Base-by-base conservation (phyloP, 2,888 invertebrate species). In the Melolontha melolontha region DNA sequence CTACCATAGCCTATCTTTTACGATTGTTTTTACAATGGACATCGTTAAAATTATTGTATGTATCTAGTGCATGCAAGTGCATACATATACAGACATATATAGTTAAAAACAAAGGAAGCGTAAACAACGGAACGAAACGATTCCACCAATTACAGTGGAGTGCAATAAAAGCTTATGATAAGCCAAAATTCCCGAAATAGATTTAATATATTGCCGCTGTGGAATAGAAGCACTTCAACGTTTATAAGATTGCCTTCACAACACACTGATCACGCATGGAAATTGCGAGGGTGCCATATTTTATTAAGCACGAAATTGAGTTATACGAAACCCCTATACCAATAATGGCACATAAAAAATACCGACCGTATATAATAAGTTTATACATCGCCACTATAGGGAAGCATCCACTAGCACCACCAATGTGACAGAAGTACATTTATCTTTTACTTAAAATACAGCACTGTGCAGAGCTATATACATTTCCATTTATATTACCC, bases 301-400 rank as follows among this genome's bases (percentile, higher is more conserved):
- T 72, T 72, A 71, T 71, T 72, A 72, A 70, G 68, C 62, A 52
- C 66, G 66, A 71, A 71, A 70, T 66, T 71, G 68, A 70, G 64
- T 71, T 71, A 72, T 54, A 57, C 50, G 55, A 66, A 59, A 67
- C 66, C 65, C 68, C 63, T 55, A 55, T 55, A 40, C 55, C 55
- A 55, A 55, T 41, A 55, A 41, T 55, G 40, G 55, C 55, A 17
- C 40, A 55, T 55, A 55, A 41, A 55, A 55, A 55, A 17, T 22
- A n/a, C 55, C 17, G 41, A 40, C 41, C 55, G 17, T 41, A 22
- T 22, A 40, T 55, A 40, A 55, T 55, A 55, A 40, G 34, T 55
- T 55, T 55, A n/a, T 10, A 55, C 16, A 40, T 55, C 17, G 41
- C 41, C 55, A 22, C 55, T 55, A 10, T 34, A 34, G 34, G 10